A percentile compares a stretch with the other conserved stretches of the same genome.
These are phyloP conservation scores for Amorpha juglandis DNA, from an alignment of 2,888 invertebrate genomes.

Conservation along the genomic window DNA sequence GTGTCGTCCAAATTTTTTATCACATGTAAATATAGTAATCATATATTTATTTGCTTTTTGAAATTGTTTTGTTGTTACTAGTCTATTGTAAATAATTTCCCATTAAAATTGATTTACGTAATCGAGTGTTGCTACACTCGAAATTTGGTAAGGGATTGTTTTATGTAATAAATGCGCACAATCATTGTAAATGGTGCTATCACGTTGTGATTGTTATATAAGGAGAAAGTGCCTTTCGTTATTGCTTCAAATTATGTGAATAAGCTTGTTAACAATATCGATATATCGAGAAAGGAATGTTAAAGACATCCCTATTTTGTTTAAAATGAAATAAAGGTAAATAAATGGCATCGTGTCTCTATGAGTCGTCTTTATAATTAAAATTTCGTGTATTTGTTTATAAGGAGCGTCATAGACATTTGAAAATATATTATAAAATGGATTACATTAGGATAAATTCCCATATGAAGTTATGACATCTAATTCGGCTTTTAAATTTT, in stretches of 20 bases:
- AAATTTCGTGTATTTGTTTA: too few species aligned
- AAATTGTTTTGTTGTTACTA: slow-evolving; percentile 35
- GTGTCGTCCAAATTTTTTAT: slow-evolving; percentile 60
- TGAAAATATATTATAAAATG: too few species aligned
- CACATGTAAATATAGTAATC: slow-evolving; percentile 42
- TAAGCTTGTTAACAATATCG: slow-evolving; percentile 17
- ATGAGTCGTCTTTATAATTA: too few species aligned
- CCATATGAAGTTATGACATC: too few species aligned
- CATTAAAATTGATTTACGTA: not conserved
- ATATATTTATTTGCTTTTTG: slow-evolving; percentile 23
- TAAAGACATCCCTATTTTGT: slow-evolving; percentile 16
- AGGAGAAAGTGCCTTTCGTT: slow-evolving; percentile 47
- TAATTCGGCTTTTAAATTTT: too few species aligned
- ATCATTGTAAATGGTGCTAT: slow-evolving; percentile 50
- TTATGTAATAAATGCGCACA: slow-evolving; percentile 35
- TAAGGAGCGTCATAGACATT: too few species aligned
- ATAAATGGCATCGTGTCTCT: too few species aligned
- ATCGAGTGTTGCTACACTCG: not conserved
- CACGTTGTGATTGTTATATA: slow-evolving; percentile 47
- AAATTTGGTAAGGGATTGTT: not conserved
- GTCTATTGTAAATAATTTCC: slow-evolving; percentile 42
- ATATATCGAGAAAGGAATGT: slow-evolving; percentile 12
- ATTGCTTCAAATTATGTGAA: slow-evolving; percentile 25
- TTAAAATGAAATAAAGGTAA: not conserved
- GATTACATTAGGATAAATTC: too few species aligned